Conservation (phyloP, 1,140 invertebrate species). For the Apolygus lucorum region DNA sequence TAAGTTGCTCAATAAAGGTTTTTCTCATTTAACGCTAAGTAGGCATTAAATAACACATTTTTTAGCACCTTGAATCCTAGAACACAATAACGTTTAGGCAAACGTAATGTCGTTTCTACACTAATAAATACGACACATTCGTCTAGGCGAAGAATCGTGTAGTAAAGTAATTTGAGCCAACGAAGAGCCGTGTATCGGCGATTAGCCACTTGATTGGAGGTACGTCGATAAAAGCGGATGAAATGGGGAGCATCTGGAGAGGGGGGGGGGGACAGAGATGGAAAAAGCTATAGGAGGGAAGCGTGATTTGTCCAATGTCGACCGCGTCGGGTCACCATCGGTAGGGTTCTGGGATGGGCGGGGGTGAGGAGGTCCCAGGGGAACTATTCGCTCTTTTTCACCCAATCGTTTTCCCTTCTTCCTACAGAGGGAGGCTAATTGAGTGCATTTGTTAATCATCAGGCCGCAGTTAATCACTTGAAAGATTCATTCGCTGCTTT, state of each 20-base stretch:
- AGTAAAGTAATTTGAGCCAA: too few relatives aligned
- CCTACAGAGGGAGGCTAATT: not conserved
- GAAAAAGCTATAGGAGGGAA: not conserved
- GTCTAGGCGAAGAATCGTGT: too few relatives aligned
- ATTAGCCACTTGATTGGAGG: not conserved
- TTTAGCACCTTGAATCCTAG: too few relatives aligned
- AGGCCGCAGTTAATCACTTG: not conserved
- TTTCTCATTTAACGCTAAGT: too few relatives aligned
- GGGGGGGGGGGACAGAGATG: not conserved
- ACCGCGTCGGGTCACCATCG: too few relatives aligned
- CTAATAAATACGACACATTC: too few relatives aligned
- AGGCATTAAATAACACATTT: too few relatives aligned
- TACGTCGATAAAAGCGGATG: not conserved
- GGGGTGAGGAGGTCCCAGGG: not conserved
- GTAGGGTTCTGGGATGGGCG: not conserved
- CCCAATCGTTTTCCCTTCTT: not conserved
- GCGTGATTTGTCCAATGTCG: not conserved
- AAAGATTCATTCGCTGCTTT: not conserved
- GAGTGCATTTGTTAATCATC: not conserved
- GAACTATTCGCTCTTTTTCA: not conserved
- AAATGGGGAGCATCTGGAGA: not conserved
- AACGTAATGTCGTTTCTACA: too few relatives aligned
- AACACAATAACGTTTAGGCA: too few relatives aligned
- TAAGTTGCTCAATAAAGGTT: too few relatives aligned
- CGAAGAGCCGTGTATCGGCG: not conserved